Evolutionary conservation across 1,140 invertebrate genomes (phyloP), one percentile per base, ranked within the genome.

Genomic region (Drosophila seguyi): DNA sequence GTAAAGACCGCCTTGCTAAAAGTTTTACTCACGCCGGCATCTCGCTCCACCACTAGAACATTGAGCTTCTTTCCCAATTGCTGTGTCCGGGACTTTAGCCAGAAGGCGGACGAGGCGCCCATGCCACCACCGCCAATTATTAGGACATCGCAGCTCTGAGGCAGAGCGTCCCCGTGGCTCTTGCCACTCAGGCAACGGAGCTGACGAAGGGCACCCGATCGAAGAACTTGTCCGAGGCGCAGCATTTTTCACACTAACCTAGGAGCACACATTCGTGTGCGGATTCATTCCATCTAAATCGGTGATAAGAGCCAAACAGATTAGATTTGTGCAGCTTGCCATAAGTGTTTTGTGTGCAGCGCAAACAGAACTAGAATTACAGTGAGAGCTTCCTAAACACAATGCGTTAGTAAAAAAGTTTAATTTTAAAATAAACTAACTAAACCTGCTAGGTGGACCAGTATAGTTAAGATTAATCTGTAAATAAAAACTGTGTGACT

Each of bases 61-160:
- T 94, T 95, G 14, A 98, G 92, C 81, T 95, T 94, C 44, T 58
- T 48, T 7, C 74, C 56, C 22, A 45, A 47, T 39, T 94, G 93
- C n/a, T 93, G 77, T 74, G 95, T 94, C 84, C 95, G 94, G 73
- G 96, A 93, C 92, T 98, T 98, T 1, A 99, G 81, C 95, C 96
- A 99, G 92, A 97, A 99, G 0, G 98, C 99, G 62, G 97, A 95
- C 0, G 98, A 96, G 39, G 97, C 96, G 0, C 99, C 99, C 65
- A 99, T 96, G 6, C 96, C 95, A 42, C 98, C 99, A 44, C 98
- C 99, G 6, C 99, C 99, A 88, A 99, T 96, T 60, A 99, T 96
- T 10, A 98, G 91, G 81, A 99, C 92, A 94, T 99, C 98, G 66
- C 95, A 94, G 90, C 96, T 94, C 16, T 74, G 34, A 3, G 84